These are phyloP conservation scores for Enteromius treurensis DNA, from an alignment of 2,797 vertebrate species.

Conservation along the genomic window DNA sequence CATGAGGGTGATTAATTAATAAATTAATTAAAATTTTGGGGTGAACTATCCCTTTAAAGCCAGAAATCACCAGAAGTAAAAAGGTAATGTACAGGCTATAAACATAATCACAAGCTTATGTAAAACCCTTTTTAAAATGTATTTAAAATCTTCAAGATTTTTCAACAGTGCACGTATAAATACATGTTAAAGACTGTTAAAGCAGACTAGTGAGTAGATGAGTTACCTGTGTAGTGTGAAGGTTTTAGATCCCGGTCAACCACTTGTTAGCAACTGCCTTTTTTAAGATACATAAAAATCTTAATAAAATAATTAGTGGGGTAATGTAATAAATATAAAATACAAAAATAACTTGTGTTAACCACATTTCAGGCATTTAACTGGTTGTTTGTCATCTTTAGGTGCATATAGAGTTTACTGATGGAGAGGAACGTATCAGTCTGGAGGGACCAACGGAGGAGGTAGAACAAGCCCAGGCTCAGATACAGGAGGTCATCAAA, in stretches of 20 bases:
- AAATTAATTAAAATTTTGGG: background rate
- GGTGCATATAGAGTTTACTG: slow-evolving; percentile 86
- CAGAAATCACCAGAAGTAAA: background rate
- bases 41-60: background rate
- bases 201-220: background rate
- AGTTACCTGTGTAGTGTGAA: background rate
- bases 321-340: background rate
- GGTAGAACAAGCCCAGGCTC: slow-evolving; percentile 80
- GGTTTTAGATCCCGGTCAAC: background rate
- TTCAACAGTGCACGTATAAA: background rate
- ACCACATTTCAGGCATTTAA: slow-evolving; percentile 2
- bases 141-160: background rate
- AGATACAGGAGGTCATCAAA: slow-evolving; percentile 83
- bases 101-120: background rate
- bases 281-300: background rate
- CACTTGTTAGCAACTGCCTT: background rate
- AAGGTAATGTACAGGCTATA: background rate
- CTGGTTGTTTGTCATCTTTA: slow-evolving; percentile 50
- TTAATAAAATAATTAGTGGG: background rate
- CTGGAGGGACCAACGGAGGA: slow-evolving; percentile 82
- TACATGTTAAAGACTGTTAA: background rate
- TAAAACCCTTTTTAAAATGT: background rate
- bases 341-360: background rate
- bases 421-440: slow-evolving; percentile 82
- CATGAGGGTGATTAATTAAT: background rate